Percentiles rank a stretch among this genome's conserved stretches.
phyloP scores from a whole-genome alignment of 1,140 invertebrate species.

The Himalopsyche phryganea region DNA sequence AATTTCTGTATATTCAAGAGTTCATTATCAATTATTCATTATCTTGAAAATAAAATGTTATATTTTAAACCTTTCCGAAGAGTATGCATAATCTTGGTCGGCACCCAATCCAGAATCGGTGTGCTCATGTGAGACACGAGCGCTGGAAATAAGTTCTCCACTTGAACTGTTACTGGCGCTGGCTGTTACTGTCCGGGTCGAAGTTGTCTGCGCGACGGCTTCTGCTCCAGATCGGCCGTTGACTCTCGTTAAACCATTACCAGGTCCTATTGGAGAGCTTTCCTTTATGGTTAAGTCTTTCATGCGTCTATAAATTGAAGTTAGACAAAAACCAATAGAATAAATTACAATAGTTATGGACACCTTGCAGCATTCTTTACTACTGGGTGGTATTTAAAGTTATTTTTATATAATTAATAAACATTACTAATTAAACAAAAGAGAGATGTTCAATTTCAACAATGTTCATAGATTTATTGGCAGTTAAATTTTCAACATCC shows the following conservation, averaged over 20 bases:
- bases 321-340: conserved; percentile 3
- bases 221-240: background rate
- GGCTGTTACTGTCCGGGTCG: conserved; percentile 41
- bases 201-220: conserved; percentile 37
- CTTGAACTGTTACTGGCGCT: conserved; percentile 53
- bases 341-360: background rate
- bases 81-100: conserved; percentile 65
- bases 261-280: background rate
- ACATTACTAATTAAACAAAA: too few relatives aligned
- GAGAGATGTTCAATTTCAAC: too few relatives aligned
- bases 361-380: too few relatives aligned
- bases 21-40: too few relatives aligned
- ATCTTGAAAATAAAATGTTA: too few relatives aligned
- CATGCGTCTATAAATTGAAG: conserved; percentile 18
- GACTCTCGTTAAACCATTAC: background rate
- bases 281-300: conserved; percentile 25
- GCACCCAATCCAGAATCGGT: conserved; percentile 64
- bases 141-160: conserved; percentile 50
- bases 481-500: too few relatives aligned
- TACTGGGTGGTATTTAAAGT: too few relatives aligned
- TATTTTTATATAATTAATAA: too few relatives aligned
- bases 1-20: too few relatives aligned
- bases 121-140: conserved; percentile 62
- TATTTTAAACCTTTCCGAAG: conserved; percentile 53
- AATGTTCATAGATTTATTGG: too few relatives aligned